Evolutionary conservation across 1,140 invertebrate genomes (phyloP), one percentile per base, ranked within the genome.

Genomic region (Drosophila orosa): DNA sequence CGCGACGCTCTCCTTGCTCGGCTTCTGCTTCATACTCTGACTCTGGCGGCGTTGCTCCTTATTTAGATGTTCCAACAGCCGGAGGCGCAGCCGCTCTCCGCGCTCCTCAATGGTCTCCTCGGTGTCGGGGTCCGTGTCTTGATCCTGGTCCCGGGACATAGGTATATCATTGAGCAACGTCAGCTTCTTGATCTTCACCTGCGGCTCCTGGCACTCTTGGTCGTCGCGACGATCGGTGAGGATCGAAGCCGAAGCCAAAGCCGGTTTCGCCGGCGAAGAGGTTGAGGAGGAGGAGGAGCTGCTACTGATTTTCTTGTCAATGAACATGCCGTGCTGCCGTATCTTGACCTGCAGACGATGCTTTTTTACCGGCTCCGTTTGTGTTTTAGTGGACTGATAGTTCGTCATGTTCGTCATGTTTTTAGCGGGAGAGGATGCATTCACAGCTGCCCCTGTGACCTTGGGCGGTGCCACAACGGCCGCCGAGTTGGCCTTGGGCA

Each of bases 11-110:
- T 80, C 55, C 17, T 66, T 73, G 1, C 40, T 47, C 0, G 58
- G 45, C 50, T 78, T 80, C 31, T 89, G 74, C 76, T 19, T 52
- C 27, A 15, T 68, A 68, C 61, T 54, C 6, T 87, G 65, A 10
- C 54, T 80, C 42, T 69, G 77, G 19, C 58, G 55, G 10, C 45
- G 48, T 1, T 66, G 59, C 13, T 80, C 73, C 33, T 77, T 82
- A n/a, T 80, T 65, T 10, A 82, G 29, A 47, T 83, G 76, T 12
- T 74, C 59, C 2, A 67, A 47, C n/a, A 90, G 62, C 29, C 77
- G 74, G 3, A 74, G 77, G 25, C 54, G 65, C 7, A 59, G 48
- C 19, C 80, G 56, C 25, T 48, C 45, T 3, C 45, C 45, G n/a
- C 45, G 45, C 24, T 72, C 67, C 22, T 83, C 80, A 24, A 79